phyloP scores from a whole-genome alignment of 2,888 invertebrate genomes.

The Hirtodrosophila trivittata region DNA sequence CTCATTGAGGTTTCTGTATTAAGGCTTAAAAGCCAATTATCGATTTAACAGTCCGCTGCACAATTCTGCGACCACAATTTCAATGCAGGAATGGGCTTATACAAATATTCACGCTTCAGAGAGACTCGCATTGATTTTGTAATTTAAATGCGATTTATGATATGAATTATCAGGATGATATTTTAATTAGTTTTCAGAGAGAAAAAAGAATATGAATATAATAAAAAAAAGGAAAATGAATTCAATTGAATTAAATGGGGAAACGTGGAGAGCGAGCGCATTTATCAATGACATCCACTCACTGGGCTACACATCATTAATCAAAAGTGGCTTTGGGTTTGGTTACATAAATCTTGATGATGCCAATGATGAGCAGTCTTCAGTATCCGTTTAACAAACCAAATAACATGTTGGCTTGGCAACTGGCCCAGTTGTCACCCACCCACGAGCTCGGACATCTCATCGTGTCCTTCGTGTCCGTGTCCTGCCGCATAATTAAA shows the following conservation, averaged over 20 bases:
- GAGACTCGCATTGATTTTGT: conserved; percentile 27
- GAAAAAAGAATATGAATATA: background rate
- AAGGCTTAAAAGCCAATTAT: conserved; percentile 32
- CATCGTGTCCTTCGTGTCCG: no score
- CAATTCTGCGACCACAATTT: conserved; percentile 21
- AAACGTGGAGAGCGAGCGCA: conserved; percentile 9
- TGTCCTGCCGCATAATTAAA: conserved; percentile 54
- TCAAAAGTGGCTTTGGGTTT: conserved; percentile 41
- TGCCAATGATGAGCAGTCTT: conserved; percentile 11
- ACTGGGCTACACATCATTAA: conserved; percentile 58
- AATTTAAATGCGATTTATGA: conserved; percentile 27
- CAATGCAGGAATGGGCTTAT: conserved; percentile 7
- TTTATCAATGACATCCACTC: conserved; percentile 32
- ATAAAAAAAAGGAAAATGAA: no score
- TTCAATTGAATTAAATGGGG: conserved; percentile 33
- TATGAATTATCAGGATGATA: conserved; percentile 18
- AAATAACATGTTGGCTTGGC: conserved; percentile 58
- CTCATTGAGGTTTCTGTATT: conserved; percentile 21
- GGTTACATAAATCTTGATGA: conserved; percentile 39
- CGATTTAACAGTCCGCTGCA: conserved; percentile 27
- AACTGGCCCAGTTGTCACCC: conserved; percentile 36
- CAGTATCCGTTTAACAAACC: conserved; percentile 48
- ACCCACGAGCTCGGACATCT: background rate
- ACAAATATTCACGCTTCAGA: conserved; percentile 27
- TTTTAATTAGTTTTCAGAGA: conserved; percentile 38